Evolutionary conservation across 2,888 invertebrate species (phyloP), one percentile per base, ranked within the genome.

Genomic region (Protonemura montana): DNA sequence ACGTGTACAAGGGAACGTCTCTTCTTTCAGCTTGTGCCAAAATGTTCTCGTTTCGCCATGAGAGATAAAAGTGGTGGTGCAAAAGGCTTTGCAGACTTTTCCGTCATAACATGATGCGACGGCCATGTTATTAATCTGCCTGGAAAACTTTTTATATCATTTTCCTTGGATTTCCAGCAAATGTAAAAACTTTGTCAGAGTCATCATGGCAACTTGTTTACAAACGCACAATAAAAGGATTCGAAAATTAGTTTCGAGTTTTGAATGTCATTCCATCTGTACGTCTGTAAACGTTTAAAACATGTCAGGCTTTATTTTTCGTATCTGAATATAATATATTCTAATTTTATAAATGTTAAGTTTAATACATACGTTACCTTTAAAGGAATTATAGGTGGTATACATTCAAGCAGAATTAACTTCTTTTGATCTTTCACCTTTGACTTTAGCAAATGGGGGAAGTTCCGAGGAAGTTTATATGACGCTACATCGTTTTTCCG

Each of bases 121-220:
- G 21, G 59, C 59, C 59, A 59, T 59, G 59, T 59, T 59, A 59
- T 59, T 59, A 59, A 59, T 59, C 59, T 59, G 59, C 59, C 59
- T 7, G 59, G 59, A 59, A 59, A 59, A 59, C 59, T 59, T 59
- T 59, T 59, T 59, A 59, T 59, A 59, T 13, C 59, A 59, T 59
- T 59, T 59, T 59, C 59, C 59, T 59, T 59, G 59, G 59, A 59
- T 59, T 59, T 59, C 21, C 59, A 59, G 59, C 59, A 59, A 59
- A 59, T 59, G 59, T 59, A 59, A 59, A 59, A 59, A 59, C 16
- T 59, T 59, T 59, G 21, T 59, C 59, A 21, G 16, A 59, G 59
- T 13, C 59, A 59, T 59, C 59, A 59, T 59, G 59, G 16, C 59
- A 59, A 59, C 59, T 59, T 59, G 59, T 59, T 59, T 59, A 59